phyloP scores from a whole-genome alignment of 1,140 invertebrate genomes.

The Adelges cooleyi region DNA sequence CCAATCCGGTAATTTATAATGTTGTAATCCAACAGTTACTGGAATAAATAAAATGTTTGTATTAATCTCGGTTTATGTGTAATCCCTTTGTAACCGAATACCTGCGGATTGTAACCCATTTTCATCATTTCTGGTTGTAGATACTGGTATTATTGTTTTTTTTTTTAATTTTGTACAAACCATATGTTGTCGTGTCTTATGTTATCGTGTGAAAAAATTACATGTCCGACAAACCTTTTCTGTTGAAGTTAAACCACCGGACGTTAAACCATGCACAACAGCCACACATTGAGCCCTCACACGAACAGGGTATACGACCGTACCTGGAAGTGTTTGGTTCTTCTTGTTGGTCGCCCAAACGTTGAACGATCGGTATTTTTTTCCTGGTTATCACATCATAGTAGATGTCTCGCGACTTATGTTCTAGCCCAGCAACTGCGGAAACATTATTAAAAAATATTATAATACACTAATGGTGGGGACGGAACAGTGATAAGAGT shows the following conservation, averaged over 20 bases:
- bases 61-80: too few species aligned
- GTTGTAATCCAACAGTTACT: too few species aligned
- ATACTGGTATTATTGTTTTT: too few species aligned
- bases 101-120: too few species aligned
- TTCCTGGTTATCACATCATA: neutral
- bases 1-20: too few species aligned
- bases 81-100: too few species aligned
- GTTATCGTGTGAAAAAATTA: neutral
- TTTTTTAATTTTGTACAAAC: too few species aligned
- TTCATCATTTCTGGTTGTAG: too few species aligned
- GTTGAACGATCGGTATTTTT: conserved; percentile 16
- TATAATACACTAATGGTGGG: too few species aligned
- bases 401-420: conserved; percentile 7
- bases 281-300: neutral
- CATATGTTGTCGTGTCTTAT: neutral
- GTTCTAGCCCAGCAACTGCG: neutral
- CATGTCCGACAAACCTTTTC: neutral
- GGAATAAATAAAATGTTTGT: too few species aligned
- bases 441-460: too few species aligned
- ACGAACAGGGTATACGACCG: conserved; percentile 19
- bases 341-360: neutral
- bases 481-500: too few species aligned
- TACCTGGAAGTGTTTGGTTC: neutral
- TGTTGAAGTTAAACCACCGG: conserved; percentile 7
- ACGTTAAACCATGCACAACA: conserved; percentile 12